Conservation (phyloP, 1,140 invertebrate genomes). For the Drosophila pseudoananassae region DNA sequence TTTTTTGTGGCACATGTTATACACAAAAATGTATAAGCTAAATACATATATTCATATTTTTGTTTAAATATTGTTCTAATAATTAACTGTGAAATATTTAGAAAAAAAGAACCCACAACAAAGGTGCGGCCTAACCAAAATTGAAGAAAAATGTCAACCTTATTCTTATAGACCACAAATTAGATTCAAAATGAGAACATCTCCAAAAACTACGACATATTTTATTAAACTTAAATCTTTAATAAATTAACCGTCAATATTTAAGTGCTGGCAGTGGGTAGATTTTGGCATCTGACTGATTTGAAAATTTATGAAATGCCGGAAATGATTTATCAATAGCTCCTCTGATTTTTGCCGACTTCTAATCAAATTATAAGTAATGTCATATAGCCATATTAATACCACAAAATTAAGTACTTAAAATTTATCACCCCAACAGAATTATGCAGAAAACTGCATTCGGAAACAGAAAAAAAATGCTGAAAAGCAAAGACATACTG, state of each 20-base stretch:
- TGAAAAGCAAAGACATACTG: conserved; percentile 17
- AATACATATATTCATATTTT: conserved; percentile 13
- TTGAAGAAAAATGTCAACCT: background rate
- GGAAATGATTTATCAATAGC: conserved; percentile 42
- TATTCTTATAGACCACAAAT: background rate
- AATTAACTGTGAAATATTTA: background rate
- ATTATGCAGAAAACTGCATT: conserved; percentile 15
- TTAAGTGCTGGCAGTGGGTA: conserved; percentile 9
- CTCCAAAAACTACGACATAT: background rate
- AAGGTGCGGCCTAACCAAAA: conserved; percentile 14
- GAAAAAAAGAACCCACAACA: conserved; percentile 25
- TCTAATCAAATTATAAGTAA: conserved; percentile 69
- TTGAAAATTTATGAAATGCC: conserved; percentile 52
- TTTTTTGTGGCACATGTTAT: conserved; percentile 11
- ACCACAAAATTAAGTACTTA: conserved; percentile 65
- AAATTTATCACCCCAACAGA: conserved; percentile 56
- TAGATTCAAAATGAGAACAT: background rate
- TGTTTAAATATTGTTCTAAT: background rate
- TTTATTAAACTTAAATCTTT: background rate
- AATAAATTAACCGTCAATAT: background rate
- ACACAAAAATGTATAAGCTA: conserved; percentile 3
- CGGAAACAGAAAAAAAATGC: background rate
- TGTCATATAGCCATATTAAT: conserved; percentile 47
- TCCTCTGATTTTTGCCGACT: conserved; percentile 41
- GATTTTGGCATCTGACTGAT: conserved; percentile 23